phyloP scores from a whole-genome alignment of 2,888 invertebrate species.

The Polymixis lichenea region DNA sequence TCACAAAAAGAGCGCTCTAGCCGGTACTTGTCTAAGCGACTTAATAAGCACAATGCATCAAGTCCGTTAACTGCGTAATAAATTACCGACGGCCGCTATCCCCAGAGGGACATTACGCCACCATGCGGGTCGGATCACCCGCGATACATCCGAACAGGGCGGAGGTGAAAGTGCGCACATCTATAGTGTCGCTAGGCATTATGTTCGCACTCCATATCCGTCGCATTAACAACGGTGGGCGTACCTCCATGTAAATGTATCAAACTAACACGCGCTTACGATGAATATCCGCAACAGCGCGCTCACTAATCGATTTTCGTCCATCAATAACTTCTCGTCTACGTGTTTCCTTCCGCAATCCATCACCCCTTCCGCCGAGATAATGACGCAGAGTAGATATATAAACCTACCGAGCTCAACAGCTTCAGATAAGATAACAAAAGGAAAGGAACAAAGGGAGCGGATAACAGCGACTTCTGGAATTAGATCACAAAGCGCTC shows the following conservation, averaged over 20 bases:
- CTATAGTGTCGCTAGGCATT: slow-evolving; percentile 72
- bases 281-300: slow-evolving; percentile 48
- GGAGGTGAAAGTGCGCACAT: slow-evolving; percentile 86
- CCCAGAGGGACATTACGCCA: slow-evolving; percentile 76
- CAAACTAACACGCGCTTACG: slow-evolving; percentile 54
- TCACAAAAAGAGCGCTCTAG: slow-evolving; percentile 57
- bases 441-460: slow-evolving; percentile 65
- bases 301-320: slow-evolving; percentile 52
- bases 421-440: slow-evolving; percentile 74
- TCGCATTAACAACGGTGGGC: slow-evolving; percentile 73
- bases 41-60: slow-evolving; percentile 68
- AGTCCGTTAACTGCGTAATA: slow-evolving; percentile 68
- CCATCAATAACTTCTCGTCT: slow-evolving; percentile 49
- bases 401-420: slow-evolving; percentile 66
- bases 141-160: slow-evolving; percentile 77
- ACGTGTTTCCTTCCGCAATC: slow-evolving; percentile 52
- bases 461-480: slow-evolving; percentile 54
- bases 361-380: slow-evolving; percentile 55
- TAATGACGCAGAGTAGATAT: slow-evolving; percentile 66
- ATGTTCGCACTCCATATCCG: slow-evolving; percentile 73
- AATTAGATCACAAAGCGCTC: slow-evolving; percentile 52
- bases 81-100: slow-evolving; percentile 66
- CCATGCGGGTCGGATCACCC: slow-evolving; percentile 75
- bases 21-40: slow-evolving; percentile 35
- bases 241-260: slow-evolving; percentile 69